These are phyloP conservation scores for Onychomys arenicola DNA, from an alignment of 2,797 vertebrate genomes.

Conservation along the genomic window DNA sequence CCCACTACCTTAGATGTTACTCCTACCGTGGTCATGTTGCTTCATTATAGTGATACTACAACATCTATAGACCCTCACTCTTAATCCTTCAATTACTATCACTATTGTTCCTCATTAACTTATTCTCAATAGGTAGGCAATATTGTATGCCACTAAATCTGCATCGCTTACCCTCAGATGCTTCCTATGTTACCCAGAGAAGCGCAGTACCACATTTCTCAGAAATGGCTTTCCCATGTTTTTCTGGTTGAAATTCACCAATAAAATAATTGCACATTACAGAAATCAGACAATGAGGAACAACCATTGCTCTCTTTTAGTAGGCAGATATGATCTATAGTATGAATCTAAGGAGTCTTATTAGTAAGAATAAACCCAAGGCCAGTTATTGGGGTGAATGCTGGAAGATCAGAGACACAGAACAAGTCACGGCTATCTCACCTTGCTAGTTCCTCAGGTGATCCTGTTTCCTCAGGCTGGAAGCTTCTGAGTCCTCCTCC, in stretches of 20 bases:
- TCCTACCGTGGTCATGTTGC: neutral
- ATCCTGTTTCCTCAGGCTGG: too few relatives aligned
- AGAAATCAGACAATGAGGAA: neutral
- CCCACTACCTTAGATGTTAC: neutral
- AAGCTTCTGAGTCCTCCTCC: too few relatives aligned
- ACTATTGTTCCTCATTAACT: neutral
- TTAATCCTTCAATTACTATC: neutral
- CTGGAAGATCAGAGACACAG: too few relatives aligned
- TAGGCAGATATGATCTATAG: neutral
- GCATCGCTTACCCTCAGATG: neutral
- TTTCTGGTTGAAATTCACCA: constrained; percentile 24
- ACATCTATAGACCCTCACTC: neutral
- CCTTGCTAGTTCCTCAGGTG: too few relatives aligned
- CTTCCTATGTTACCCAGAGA: neutral
- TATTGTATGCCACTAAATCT: neutral
- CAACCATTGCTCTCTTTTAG: neutral
- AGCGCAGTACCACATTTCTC: constrained; percentile 19
- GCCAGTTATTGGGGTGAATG: too few relatives aligned
- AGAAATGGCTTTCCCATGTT: neutral
- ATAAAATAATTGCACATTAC: neutral
- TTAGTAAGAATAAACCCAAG: too few relatives aligned
- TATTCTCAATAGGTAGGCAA: neutral
- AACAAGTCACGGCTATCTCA: too few relatives aligned
- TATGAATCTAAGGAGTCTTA: too few relatives aligned
- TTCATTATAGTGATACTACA: neutral